Percentiles rank a stretch among this genome's conserved stretches.
These are phyloP conservation scores for Helleia helle DNA, from an alignment of 2,888 invertebrate species.

Conservation along the genomic window DNA sequence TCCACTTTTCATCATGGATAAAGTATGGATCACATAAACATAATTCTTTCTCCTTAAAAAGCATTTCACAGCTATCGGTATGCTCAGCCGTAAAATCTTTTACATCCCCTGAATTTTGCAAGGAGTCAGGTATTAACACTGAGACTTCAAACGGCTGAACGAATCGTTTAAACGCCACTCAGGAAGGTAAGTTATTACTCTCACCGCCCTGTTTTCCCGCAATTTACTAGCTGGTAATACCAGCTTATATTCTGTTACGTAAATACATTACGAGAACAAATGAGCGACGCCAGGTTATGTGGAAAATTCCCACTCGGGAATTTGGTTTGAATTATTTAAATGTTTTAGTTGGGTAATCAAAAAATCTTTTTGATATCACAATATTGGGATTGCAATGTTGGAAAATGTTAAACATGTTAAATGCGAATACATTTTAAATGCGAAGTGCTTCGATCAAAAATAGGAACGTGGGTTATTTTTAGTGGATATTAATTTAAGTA, in stretches of 20 bases:
- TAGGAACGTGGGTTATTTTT: too few relatives aligned
- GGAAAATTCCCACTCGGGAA: background rate
- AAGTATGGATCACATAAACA: background rate
- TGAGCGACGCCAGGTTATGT: constrained; percentile 10
- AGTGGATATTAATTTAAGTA: too few relatives aligned
- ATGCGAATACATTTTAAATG: too few relatives aligned
- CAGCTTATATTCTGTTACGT: constrained; percentile 18
- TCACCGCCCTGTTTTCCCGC: constrained; percentile 34
- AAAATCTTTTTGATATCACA: background rate
- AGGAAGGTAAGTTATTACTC: constrained; percentile 44
- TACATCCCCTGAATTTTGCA: constrained; percentile 21
- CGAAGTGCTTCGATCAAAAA: too few relatives aligned
- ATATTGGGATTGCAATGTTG: too few relatives aligned
- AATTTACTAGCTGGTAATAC: constrained; percentile 34
- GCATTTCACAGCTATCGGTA: background rate
- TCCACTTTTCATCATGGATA: too few relatives aligned
- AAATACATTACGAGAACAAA: constrained; percentile 16
- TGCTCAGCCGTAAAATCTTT: constrained; percentile 25
- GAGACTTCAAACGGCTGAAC: constrained; percentile 30
- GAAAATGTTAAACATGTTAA: too few relatives aligned
- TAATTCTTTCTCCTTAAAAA: background rate
- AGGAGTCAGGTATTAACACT: constrained; percentile 18
- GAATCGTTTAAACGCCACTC: constrained; percentile 44
- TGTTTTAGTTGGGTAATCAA: background rate
- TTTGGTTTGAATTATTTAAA: constrained; percentile 5